phyloP scores from a whole-genome alignment of 2,888 invertebrate species.

The Campopleginae sp. region DNA sequence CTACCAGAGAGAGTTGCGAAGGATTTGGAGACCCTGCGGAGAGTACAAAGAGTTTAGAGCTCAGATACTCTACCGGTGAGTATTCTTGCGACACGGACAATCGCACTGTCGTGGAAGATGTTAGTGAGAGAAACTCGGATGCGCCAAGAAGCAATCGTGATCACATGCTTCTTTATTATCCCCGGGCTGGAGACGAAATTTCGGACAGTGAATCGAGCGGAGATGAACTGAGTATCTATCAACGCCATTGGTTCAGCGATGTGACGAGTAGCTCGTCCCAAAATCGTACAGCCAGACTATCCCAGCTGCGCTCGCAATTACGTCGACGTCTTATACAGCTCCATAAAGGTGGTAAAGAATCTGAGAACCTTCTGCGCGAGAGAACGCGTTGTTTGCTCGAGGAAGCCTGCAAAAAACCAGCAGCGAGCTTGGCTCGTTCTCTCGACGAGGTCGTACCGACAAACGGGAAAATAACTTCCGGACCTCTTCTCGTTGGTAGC shows the following conservation, averaged over 20 bases:
- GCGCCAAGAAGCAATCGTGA: constrained; percentile 78
- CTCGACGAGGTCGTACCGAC: constrained; percentile 40
- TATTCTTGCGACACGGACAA: constrained; percentile 57
- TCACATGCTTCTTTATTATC: constrained; percentile 82
- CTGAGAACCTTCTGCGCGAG: constrained; percentile 76
- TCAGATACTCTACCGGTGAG: constrained; percentile 73
- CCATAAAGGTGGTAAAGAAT: constrained; percentile 79
- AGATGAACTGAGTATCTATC: constrained; percentile 82
- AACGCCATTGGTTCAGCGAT: constrained; percentile 84
- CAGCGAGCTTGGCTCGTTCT: background rate
- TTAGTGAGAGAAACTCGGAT: constrained; percentile 70
- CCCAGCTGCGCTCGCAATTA: constrained; percentile 82
- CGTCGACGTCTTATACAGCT: constrained; percentile 85
- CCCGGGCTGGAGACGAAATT: constrained; percentile 83
- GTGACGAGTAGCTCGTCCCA: constrained; percentile 75
- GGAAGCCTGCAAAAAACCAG: constrained; percentile 74
- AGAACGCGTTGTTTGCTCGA: constrained; percentile 77
- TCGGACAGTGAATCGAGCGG: constrained; percentile 84
- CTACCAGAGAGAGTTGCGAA: constrained; percentile 18
- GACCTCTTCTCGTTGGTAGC: constrained; percentile 79
- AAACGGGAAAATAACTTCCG: constrained; percentile 72
- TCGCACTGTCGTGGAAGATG: constrained; percentile 71
- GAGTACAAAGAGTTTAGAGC: constrained; percentile 70
- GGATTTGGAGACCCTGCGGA: constrained; percentile 54
- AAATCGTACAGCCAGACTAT: constrained; percentile 80